phyloP scores from a whole-genome alignment of 2,113 vertebrate species.

The Malurus elegans region DNA sequence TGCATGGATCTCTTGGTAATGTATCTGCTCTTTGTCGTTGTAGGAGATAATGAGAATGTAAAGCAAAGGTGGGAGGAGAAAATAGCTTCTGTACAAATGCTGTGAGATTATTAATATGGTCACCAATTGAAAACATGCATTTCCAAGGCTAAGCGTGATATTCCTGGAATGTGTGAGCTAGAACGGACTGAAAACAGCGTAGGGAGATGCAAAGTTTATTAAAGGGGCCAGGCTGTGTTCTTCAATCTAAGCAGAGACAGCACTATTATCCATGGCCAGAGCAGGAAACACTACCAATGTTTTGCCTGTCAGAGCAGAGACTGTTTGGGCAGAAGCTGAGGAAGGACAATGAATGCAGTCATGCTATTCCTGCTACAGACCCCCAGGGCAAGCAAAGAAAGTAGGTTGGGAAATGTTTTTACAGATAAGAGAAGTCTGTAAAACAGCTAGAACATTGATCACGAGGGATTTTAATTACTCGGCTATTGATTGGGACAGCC shows the following conservation, averaged over 20 bases:
- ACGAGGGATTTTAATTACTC: slow-evolving; percentile 51
- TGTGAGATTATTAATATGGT: slow-evolving; percentile 56
- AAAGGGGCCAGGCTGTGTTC: neutral
- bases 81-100: slow-evolving; percentile 49
- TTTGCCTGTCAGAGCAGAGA: neutral
- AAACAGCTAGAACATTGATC: slow-evolving; percentile 56
- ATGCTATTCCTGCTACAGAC: slow-evolving; percentile 26
- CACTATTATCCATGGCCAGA: neutral
- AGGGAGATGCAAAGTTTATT: neutral
- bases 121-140: slow-evolving; percentile 28
- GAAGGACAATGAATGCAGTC: slow-evolving; percentile 25
- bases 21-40: neutral
- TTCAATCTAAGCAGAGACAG: neutral
- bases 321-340: slow-evolving; percentile 27
- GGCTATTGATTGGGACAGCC: slow-evolving; percentile 22
- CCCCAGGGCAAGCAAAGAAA: slow-evolving; percentile 34
- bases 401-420: slow-evolving; percentile 24
- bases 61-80: slow-evolving; percentile 64
- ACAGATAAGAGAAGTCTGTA: slow-evolving; percentile 54
- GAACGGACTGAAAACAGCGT: neutral
- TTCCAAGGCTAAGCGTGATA: slow-evolving; percentile 34
- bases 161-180: neutral
- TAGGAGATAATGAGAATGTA: slow-evolving; percentile 60
- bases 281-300: slow-evolving; percentile 2
- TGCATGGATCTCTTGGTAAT: slow-evolving; percentile 40